Conservation (phyloP, 1,140 invertebrate species). For the Drosophila pruinosa region DNA sequence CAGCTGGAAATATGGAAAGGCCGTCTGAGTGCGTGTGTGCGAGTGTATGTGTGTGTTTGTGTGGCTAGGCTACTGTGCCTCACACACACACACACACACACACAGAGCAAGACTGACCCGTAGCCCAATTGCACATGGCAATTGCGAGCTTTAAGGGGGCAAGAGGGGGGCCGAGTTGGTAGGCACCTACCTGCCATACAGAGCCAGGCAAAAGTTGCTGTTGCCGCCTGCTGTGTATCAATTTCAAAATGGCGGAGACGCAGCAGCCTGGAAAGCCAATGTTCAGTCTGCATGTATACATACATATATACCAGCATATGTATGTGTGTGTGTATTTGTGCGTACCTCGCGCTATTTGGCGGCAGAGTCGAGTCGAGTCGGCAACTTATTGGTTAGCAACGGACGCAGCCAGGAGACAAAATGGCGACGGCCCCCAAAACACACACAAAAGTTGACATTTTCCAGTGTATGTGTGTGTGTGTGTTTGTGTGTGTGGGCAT, state of each 20-base stretch:
- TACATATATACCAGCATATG: background rate
- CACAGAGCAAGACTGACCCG: conserved; percentile 25
- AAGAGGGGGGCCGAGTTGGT: background rate
- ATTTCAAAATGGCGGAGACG: conserved; percentile 52
- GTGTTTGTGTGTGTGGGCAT: conserved; percentile 10
- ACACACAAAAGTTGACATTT: conserved; percentile 17
- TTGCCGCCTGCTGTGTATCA: conserved; percentile 39
- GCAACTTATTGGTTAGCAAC: conserved; percentile 75
- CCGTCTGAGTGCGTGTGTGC: conserved; percentile 15
- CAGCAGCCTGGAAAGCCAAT: conserved; percentile 49
- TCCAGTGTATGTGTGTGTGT: conserved; percentile 16
- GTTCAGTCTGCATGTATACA: conserved; percentile 16
- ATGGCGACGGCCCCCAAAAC: conserved; percentile 61
- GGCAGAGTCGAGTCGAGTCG: conserved; percentile 45
- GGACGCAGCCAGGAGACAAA: conserved; percentile 37
- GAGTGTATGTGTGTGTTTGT: conserved; percentile 14
- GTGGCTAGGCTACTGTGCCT: conserved; percentile 1
- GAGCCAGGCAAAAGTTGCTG: background rate
- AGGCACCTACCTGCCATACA: conserved; percentile 3
- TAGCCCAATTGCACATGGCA: conserved; percentile 41
- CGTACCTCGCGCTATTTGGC: conserved; percentile 71
- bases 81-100: background rate
- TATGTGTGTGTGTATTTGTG: conserved; percentile 38
- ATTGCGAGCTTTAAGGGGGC: conserved; percentile 2
- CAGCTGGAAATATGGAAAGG: conserved; percentile 74